A percentile compares a stretch with the other conserved stretches of the same genome.
Evolutionary conservation across 1,140 invertebrate genomes (phyloP).

Genomic region (Heliconius congener): DNA sequence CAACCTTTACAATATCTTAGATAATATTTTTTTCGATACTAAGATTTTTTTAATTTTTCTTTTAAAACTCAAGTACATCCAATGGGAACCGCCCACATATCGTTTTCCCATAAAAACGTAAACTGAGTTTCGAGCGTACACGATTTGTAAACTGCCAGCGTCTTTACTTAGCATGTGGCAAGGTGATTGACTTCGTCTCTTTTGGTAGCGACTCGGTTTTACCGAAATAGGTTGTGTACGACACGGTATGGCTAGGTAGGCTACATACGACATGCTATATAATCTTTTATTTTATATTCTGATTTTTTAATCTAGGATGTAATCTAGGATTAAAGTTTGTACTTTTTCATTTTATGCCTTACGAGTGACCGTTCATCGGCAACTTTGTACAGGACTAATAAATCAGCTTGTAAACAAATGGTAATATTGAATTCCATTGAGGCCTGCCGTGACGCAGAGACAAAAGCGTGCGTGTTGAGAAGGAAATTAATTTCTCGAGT

Average conservation of each 20-base stretch:
- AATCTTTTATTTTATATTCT: background rate
- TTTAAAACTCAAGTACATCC: background rate
- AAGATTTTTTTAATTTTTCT: too few species aligned
- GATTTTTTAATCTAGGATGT: too few species aligned
- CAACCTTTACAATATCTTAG: too few species aligned
- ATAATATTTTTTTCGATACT: background rate
- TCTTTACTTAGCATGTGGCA: slow-evolving; percentile 31
- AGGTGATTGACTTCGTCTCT: slow-evolving; percentile 41
- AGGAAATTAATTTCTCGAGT: too few species aligned
- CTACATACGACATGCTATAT: background rate
- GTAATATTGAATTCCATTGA: background rate
- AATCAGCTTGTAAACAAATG: too few species aligned
- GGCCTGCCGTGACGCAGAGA: too few species aligned
- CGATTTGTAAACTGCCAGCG: slow-evolving; percentile 16
- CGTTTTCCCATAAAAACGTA: slow-evolving; percentile 9
- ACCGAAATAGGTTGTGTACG: slow-evolving; percentile 36
- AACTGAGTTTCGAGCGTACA: background rate
- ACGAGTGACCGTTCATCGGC: too few species aligned
- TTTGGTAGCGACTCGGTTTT: slow-evolving; percentile 34
- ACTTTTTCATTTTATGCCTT: too few species aligned
- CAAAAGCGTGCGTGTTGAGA: too few species aligned
- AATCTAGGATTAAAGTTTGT: too few species aligned
- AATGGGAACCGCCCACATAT: background rate
- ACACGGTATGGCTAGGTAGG: slow-evolving; percentile 17
- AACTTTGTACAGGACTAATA: too few species aligned